Conservation (phyloP, 2,797 vertebrate genomes). For the Characodon lateralis region DNA sequence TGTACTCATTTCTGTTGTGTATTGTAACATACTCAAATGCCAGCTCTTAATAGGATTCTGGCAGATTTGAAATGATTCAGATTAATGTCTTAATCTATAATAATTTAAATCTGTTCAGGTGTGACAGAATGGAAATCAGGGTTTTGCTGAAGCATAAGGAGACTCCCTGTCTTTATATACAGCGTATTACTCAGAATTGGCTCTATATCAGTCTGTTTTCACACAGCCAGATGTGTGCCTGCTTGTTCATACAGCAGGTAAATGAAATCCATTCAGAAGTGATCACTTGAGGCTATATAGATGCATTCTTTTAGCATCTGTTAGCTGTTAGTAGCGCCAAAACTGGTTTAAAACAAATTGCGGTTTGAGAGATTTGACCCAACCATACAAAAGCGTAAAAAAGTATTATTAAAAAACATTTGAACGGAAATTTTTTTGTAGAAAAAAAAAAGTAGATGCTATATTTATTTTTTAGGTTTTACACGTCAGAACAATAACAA, state of each 20-base stretch:
- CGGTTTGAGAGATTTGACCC: neutral
- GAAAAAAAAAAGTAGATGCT: neutral
- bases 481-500: neutral
- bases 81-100: constrained; percentile 6
- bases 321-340: neutral
- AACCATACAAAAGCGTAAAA: neutral
- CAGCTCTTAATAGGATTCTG: constrained; percentile 8
- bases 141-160: neutral
- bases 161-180: neutral
- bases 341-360: neutral
- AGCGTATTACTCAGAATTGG: neutral
- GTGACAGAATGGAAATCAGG: constrained; percentile 2
- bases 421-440: neutral
- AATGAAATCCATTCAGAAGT: neutral
- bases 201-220: neutral
- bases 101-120: constrained; percentile 3
- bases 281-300: neutral
- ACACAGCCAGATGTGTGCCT: neutral
- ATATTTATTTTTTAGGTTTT: neutral
- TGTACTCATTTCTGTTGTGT: neutral
- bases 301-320: neutral
- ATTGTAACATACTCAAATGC: constrained; percentile 12
- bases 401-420: neutral
- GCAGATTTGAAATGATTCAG: constrained; percentile 5
- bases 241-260: neutral